Evolutionary conservation across 2,888 invertebrate species (phyloP), one percentile per base, ranked within the genome.

Genomic region (Patella caerulea): DNA sequence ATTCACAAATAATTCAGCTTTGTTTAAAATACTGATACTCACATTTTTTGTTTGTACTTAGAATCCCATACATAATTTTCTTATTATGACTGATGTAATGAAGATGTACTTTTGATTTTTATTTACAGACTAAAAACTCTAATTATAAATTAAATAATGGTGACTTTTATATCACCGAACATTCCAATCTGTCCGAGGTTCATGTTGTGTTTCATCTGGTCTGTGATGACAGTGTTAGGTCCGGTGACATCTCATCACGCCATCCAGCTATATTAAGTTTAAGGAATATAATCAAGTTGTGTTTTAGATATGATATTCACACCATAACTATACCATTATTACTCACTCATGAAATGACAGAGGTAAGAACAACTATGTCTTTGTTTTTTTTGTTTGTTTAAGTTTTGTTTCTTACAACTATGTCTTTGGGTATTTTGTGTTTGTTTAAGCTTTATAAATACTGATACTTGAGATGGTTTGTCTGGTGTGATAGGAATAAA

Each of bases 191-290:
- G 83, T 95, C 96, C 3, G 96, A 98, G 91, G 96, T 96, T 72
- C 98, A 99, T 93, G 95, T 98, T 2, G 95, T 98, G 73, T 99
- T 98, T 93, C 99, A 99, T 90, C 94, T 99, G 89, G 95, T 98
- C 11, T 95, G 95, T 0, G 98, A 98, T 91, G 97, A 98, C 88
- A 88, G 89, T 19, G 85, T 92, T 3, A 86, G 88, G 55, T 83
- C 89, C 77, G 95, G 95, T 78, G 98, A 99, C 90, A 97, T 99
- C 75, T 97, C 97, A 87, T 99, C 98, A 0, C 94, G 99, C 3
- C 98, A 99, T 94, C 96, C 97, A 3, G 96, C 96, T 34, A 97
- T 99, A 85, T 93, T 98, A 79, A 99, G 98, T 0, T 93, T 99
- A 80, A 94, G 99, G 80, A 98, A 98, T 92, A 96, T 99, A 81